phyloP scores from a whole-genome alignment of 64 coral and sea anemone species.

The Porites australiensis region DNA sequence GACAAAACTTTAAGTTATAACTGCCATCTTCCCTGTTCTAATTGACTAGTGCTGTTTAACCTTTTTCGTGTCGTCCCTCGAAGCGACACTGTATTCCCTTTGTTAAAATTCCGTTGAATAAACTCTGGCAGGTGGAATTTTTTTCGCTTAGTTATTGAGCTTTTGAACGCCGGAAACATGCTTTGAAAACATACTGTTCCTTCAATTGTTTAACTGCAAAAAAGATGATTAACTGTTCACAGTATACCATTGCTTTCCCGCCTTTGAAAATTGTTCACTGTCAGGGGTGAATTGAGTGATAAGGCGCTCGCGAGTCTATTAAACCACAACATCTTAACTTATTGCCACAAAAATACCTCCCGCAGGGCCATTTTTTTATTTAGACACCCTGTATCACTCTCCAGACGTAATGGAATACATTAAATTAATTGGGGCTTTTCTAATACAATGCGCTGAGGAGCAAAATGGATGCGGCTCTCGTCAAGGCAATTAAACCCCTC shows the following conservation, averaged over 20 bases:
- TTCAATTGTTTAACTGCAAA: constrained; percentile 23
- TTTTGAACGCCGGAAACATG: constrained; percentile 23
- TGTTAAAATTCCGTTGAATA: constrained; percentile 39
- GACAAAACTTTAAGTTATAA: background rate
- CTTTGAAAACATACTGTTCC: background rate
- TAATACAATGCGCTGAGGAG: background rate
- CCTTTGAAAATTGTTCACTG: constrained; percentile 12
- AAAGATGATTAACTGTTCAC: constrained; percentile 40
- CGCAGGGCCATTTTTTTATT: constrained; percentile 2
- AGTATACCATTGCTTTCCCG: constrained; percentile 11
- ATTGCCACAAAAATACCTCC: constrained; percentile 9
- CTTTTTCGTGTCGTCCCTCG: background rate
- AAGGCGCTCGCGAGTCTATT: background rate
- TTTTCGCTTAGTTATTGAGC: background rate
- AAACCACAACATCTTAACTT: background rate
- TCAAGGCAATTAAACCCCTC: constrained; percentile 18
- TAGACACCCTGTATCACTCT: background rate
- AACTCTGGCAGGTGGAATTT: constrained; percentile 10
- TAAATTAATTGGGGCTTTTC: constrained; percentile 37
- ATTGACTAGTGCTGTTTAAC: background rate
- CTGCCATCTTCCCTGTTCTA: background rate
- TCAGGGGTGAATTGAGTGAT: background rate
- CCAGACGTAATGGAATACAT: background rate
- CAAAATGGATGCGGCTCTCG: background rate
- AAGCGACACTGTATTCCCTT: constrained; percentile 1